A percentile compares a stretch with the other conserved stretches of the same genome.
These are phyloP conservation scores for Pyrrhia umbra DNA, from an alignment of 2,888 invertebrate species.

Conservation along the genomic window DNA sequence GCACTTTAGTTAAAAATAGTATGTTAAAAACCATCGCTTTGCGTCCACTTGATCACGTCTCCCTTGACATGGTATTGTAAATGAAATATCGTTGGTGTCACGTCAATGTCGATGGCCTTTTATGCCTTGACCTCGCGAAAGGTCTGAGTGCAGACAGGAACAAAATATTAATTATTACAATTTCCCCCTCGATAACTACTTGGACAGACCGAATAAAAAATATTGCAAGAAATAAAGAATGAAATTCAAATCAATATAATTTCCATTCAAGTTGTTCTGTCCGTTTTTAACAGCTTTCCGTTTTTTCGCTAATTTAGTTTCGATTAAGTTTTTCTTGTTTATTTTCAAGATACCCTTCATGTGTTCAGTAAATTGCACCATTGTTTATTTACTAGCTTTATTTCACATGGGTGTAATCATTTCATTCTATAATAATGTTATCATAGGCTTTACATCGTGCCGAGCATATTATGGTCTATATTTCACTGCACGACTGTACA, in stretches of 20 bases:
- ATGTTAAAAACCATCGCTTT: constrained; percentile 58
- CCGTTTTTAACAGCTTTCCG: constrained; percentile 22
- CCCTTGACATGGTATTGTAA: constrained; percentile 76
- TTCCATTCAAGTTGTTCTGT: constrained; percentile 11
- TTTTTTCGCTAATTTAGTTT: constrained; percentile 34
- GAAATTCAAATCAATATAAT: constrained; percentile 19
- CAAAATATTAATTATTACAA: constrained; percentile 41
- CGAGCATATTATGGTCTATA: constrained; percentile 65
- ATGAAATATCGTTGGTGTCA: constrained; percentile 64
- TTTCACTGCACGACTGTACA: constrained; percentile 63
- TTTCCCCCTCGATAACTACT: constrained; percentile 29
- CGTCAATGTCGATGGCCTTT: constrained; percentile 76
- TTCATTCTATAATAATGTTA: constrained; percentile 56
- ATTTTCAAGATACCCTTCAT: constrained; percentile 24
- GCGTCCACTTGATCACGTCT: constrained; percentile 79
- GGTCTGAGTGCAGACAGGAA: constrained; percentile 54
- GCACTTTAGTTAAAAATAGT: constrained; percentile 58
- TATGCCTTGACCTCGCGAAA: constrained; percentile 75
- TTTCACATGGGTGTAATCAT: constrained; percentile 50
- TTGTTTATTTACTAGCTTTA: constrained; percentile 42
- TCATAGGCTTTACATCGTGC: constrained; percentile 61
- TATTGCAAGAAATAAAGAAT: constrained; percentile 26
- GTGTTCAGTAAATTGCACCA: constrained; percentile 19
- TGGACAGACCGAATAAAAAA: constrained; percentile 19
- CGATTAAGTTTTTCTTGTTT: constrained; percentile 38